phyloP scores from a whole-genome alignment of 2,113 vertebrate species.

The Ursus arctos region DNA sequence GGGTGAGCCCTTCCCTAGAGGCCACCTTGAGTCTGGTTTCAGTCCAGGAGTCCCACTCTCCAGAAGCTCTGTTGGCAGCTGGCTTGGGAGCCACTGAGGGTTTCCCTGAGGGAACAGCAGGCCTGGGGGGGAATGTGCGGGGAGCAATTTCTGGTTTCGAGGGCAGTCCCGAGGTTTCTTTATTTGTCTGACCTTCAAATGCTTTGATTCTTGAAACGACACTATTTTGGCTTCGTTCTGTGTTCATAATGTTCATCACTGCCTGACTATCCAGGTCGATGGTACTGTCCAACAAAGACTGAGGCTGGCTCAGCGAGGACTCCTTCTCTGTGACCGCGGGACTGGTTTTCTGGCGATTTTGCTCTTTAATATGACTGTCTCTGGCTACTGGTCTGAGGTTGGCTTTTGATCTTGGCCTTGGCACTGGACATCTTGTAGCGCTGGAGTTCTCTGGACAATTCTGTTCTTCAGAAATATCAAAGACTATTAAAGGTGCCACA shows the following conservation, averaged over 20 bases:
- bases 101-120: conserved; percentile 89
- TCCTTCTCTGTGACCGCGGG: conserved; percentile 19
- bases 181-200: conserved; percentile 91
- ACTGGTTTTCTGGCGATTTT: conserved; percentile 79
- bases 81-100: conserved; percentile 90
- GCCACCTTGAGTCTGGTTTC: conserved; percentile 79
- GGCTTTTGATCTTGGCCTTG: conserved; percentile 93
- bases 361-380: conserved; percentile 85
- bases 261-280: conserved; percentile 77
- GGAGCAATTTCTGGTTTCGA: conserved; percentile 90
- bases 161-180: conserved; percentile 84
- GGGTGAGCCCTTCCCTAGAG: conserved; percentile 80
- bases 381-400: conserved; percentile 87
- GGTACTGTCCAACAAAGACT: conserved; percentile 86
- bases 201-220: conserved; percentile 94
- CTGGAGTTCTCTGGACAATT: conserved; percentile 81
- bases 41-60: conserved; percentile 85
- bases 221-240: conserved; percentile 89
- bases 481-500: conserved; percentile 83
- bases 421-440: conserved; percentile 90
- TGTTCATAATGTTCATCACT: conserved; percentile 89
- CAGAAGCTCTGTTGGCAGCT: conserved; percentile 83
- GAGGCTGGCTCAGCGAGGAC: conserved; percentile 82
- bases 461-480: conserved; percentile 84
- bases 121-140: conserved; percentile 87